Evolutionary conservation across 2,888 invertebrate species (phyloP), one percentile per base, ranked within the genome.

Genomic region (Cacoxenus indagator): DNA sequence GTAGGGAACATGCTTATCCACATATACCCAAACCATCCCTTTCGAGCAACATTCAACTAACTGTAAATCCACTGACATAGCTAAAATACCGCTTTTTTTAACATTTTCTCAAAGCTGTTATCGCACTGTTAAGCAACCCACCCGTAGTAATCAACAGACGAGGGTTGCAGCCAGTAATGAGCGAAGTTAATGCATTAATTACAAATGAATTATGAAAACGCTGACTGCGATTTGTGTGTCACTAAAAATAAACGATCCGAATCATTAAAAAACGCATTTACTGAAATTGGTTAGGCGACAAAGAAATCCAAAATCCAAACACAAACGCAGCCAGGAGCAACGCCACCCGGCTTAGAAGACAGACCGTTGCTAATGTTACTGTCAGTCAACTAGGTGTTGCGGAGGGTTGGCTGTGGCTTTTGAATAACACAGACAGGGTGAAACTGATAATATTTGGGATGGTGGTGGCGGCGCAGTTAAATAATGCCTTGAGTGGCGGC

Each of bases 211-310:
- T 19, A 19, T 51, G 8, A 17, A 6, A n/a, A 48, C 4, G 8
- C 8, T 1, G 8, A 8, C 1, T 14, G 37, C 37, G 4, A 37
- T 11, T 37, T 1, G 37, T 2, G n/a, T 14, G 4, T 4, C 37
- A 37, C 8, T 37, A 8, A 37, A 37, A 14, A 2, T 4, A 14
- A 37, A 2, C 8, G 37, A n/a, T n/a, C 4, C 37, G 19, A 29
- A 19, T 8, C 57, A 59, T 59, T 31, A 59, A 59, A 59, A 59
- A 59, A n/a, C 57, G n/a, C 57, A 59, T 31, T 59, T 26, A 29
- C 29, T 59, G 6, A 59, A 17, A 31, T 59, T 57, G 14, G 14
- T 55, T 59, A 31, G 17, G 11, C 5, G n/a, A 55, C 24, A 24
- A 26, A 3, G 26, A 5, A 55, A 26, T n/a, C n/a, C n/a, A n/a